Percentiles rank a stretch among this genome's conserved stretches.
phyloP scores from a whole-genome alignment of 2,113 vertebrate genomes.

The Isurus oxyrinchus region DNA sequence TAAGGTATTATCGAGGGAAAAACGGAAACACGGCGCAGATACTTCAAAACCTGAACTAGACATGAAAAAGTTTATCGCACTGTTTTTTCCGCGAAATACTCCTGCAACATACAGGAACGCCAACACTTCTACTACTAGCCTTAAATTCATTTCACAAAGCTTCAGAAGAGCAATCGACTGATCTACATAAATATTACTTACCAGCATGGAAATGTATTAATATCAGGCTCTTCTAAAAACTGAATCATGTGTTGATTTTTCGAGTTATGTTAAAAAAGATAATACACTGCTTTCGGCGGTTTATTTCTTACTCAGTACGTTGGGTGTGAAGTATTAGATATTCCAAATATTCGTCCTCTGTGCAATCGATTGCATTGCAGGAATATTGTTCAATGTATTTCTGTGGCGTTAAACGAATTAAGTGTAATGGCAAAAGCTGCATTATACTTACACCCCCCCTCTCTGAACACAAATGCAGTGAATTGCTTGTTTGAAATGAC shows the following conservation, averaged over 20 bases:
- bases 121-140: neutral
- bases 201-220: neutral
- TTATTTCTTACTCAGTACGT: neutral
- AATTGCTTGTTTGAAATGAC: neutral
- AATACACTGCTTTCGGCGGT: neutral
- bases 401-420: neutral
- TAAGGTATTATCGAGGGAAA: neutral
- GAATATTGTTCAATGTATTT: neutral
- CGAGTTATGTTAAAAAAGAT: neutral
- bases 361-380: neutral
- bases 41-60: neutral
- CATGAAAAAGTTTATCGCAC: neutral
- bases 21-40: neutral
- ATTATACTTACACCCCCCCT: neutral
- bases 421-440: neutral
- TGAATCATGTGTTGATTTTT: neutral
- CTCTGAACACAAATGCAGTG: neutral
- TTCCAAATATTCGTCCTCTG: neutral
- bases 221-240: neutral
- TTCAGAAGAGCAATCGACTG: neutral
- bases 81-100: neutral
- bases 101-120: neutral
- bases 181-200: neutral
- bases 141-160: neutral
- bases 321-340: neutral